phyloP scores from a whole-genome alignment of 2,888 invertebrate species.

The Sarcophaga subvicina region DNA sequence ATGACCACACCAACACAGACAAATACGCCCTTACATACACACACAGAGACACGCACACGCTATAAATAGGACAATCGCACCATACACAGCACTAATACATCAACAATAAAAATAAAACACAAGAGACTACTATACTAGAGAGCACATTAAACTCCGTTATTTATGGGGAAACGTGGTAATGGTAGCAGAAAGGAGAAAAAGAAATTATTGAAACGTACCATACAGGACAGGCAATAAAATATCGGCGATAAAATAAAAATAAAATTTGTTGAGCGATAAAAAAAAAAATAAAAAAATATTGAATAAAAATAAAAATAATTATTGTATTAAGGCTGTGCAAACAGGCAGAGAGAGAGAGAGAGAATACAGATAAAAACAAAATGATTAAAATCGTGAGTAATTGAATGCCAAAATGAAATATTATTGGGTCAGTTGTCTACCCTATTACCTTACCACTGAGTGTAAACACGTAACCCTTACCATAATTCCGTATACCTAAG shows the following conservation, averaged over 20 bases:
- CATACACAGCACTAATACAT: constrained; percentile 16
- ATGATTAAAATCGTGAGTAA: background rate
- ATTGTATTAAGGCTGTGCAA: background rate
- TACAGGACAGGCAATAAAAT: background rate
- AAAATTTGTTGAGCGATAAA: background rate
- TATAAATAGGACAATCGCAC: background rate
- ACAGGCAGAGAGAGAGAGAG: too few relatives aligned
- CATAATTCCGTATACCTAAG: background rate
- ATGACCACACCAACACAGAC: constrained; percentile 36
- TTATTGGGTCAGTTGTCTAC: background rate
- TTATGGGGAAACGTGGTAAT: constrained; percentile 13
- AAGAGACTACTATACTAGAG: background rate
- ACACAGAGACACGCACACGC: too few relatives aligned
- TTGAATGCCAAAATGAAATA: background rate
- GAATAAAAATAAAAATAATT: background rate
- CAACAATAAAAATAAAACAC: constrained; percentile 5
- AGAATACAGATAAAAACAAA: background rate
- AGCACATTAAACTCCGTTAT: constrained; percentile 39
- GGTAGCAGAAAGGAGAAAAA: background rate
- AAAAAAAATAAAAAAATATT: background rate
- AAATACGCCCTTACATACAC: background rate
- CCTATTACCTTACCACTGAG: too few relatives aligned
- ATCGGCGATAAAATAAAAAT: constrained; percentile 9
- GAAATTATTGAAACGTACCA: too few relatives aligned
- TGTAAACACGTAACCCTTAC: constrained; percentile 17